These are phyloP conservation scores for Canis aureus DNA, from an alignment of 2,113 vertebrate genomes.

Conservation along the genomic window DNA sequence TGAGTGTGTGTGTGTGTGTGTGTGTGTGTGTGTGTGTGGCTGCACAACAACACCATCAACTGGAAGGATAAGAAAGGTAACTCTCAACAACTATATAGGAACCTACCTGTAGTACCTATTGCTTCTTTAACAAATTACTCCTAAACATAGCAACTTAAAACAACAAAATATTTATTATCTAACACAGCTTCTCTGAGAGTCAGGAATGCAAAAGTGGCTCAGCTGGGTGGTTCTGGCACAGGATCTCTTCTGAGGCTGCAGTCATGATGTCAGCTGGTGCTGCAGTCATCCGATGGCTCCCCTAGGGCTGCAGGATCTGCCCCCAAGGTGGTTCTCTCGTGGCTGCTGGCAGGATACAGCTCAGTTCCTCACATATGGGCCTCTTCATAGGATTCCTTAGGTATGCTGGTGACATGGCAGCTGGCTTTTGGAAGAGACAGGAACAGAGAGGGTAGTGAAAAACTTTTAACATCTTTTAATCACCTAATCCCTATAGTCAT, in stretches of 20 bases:
- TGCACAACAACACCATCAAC: background rate
- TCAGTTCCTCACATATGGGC: background rate
- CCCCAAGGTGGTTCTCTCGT: background rate
- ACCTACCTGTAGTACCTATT: background rate
- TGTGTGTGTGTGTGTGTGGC: rapidly evolving
- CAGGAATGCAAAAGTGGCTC: background rate
- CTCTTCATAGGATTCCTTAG: background rate
- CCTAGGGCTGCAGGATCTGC: background rate
- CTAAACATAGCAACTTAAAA: background rate
- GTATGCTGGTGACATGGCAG: background rate
- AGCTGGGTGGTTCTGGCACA: background rate
- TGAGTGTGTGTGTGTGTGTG: background rate
- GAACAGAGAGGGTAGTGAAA: background rate
- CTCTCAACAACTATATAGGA: background rate
- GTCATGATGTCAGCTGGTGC: no score
- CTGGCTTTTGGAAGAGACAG: background rate
- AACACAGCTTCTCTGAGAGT: background rate
- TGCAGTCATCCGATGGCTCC: background rate
- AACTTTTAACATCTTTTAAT: background rate
- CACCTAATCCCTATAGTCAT: background rate
- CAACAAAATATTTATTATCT: background rate
- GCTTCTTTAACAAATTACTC: background rate
- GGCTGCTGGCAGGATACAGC: background rate
- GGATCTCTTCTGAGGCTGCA: background rate
- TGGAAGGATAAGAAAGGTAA: background rate